Percentiles rank a stretch among this genome's conserved stretches.
Evolutionary conservation across 1,140 invertebrate genomes (phyloP).

Genomic region (Mercenaria mercenaria): DNA sequence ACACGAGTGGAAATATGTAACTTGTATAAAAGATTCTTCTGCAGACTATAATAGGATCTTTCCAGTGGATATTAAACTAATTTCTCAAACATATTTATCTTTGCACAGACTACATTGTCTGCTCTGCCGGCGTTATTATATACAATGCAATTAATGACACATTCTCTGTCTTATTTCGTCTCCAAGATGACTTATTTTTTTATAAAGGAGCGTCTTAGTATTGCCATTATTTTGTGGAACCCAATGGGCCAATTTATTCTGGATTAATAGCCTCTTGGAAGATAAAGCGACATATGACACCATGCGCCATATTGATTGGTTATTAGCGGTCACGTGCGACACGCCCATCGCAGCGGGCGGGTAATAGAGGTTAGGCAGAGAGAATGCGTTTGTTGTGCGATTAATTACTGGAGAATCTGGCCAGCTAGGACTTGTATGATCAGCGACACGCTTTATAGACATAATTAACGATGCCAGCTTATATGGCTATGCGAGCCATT

Average conservation of each 20-base stretch:
- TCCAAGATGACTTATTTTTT: not conserved
- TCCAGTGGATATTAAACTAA: too few relatives aligned
- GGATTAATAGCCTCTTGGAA: slow-evolving; percentile 40
- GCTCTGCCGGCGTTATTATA: too few relatives aligned
- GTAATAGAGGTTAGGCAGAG: slow-evolving; percentile 58
- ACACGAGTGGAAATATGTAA: too few relatives aligned
- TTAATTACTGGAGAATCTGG: slow-evolving; percentile 54
- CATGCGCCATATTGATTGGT: slow-evolving; percentile 59
- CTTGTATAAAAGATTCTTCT: too few relatives aligned
- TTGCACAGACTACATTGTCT: too few relatives aligned
- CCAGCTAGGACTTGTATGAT: slow-evolving; percentile 10
- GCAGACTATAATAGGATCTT: too few relatives aligned
- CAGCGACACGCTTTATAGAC: slow-evolving; percentile 31
- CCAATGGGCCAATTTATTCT: slow-evolving; percentile 52
- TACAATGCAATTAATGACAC: not conserved
- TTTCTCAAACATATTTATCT: too few relatives aligned
- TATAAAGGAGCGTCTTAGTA: not conserved
- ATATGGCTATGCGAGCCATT: not conserved
- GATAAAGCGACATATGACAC: slow-evolving; percentile 53
- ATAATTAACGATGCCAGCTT: slow-evolving; percentile 36
- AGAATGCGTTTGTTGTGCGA: slow-evolving; percentile 20
- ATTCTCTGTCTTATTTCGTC: not conserved
- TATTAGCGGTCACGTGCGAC: slow-evolving; percentile 60
- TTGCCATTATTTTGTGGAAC: slow-evolving; percentile 5
- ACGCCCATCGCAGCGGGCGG: slow-evolving; percentile 39